A percentile compares a stretch with the other conserved stretches of the same genome.
Conservation (phyloP, 2,888 invertebrate genomes). For the Troilus luridus region DNA sequence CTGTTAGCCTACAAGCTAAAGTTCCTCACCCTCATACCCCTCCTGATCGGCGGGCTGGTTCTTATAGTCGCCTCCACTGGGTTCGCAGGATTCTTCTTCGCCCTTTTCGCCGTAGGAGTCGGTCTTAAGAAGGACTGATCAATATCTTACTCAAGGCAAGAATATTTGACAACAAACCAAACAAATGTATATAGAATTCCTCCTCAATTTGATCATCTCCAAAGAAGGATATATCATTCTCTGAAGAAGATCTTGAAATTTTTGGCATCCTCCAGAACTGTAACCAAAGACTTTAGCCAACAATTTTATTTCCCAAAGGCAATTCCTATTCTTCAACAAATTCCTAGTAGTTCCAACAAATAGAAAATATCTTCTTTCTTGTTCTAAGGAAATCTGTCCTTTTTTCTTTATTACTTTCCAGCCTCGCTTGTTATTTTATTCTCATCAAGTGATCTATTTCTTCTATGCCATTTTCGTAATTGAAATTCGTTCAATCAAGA, state of each 20-base stretch:
- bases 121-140: constrained; percentile 71
- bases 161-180: neutral
- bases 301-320: neutral
- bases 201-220: neutral
- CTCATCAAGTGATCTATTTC: neutral
- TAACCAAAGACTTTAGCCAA: neutral
- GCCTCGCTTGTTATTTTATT: neutral
- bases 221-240: neutral
- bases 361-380: too few relatives aligned
- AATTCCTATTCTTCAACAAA: neutral
- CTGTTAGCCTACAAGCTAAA: constrained; percentile 88
- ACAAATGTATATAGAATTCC: neutral
- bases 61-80: constrained; percentile 84
- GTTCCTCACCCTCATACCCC: constrained; percentile 80
- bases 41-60: constrained; percentile 79
- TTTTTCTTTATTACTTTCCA: neutral
- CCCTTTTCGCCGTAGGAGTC: constrained; percentile 86
- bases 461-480: neutral
- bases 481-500: neutral
- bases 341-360: too few relatives aligned
- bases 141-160: neutral
- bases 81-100: constrained; percentile 89
- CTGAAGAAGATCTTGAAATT: neutral
- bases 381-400: neutral
- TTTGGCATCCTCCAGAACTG: neutral